Conservation (phyloP, 2,797 vertebrate genomes). For the Phrynocephalus vlangalii region DNA sequence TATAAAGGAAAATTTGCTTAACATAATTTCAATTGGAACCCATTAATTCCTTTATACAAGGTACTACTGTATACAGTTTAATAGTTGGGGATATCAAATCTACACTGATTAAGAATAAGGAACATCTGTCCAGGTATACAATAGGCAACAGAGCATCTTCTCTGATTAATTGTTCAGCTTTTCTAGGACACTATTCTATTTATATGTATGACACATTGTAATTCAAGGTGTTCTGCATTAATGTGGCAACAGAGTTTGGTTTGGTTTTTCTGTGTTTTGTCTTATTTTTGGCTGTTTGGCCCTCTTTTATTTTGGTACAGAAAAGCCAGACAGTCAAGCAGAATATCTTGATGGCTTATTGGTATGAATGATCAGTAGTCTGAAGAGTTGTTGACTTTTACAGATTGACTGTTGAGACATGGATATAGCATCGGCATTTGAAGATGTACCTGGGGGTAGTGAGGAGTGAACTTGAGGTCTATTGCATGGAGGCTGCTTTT, state of each 20-base stretch:
- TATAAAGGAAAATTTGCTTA: too few relatives aligned
- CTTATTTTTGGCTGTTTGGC: neutral
- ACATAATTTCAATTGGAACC: too few relatives aligned
- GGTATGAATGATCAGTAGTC: neutral
- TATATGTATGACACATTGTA: neutral
- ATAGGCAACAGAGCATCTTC: neutral
- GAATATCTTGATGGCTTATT: constrained; percentile 5
- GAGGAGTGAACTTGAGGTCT: neutral
- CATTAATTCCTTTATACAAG: too few relatives aligned
- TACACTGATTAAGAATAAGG: neutral
- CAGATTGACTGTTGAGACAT: neutral
- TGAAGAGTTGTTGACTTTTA: constrained; percentile 9
- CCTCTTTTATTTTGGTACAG: constrained; percentile 8
- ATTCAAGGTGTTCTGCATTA: neutral
- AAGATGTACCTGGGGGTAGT: neutral
- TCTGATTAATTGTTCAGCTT: constrained; percentile 15
- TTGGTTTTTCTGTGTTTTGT: too few relatives aligned
- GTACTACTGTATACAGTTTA: neutral
- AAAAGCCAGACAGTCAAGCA: neutral
- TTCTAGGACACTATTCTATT: neutral
- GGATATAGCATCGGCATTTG: neutral
- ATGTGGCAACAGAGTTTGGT: neutral
- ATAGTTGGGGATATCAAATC: neutral
- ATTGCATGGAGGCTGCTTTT: neutral
- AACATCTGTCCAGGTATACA: neutral